Percentiles rank a stretch among this genome's conserved stretches.
Evolutionary conservation across 1,140 invertebrate genomes (phyloP).

Genomic region (Drosophila bipectinata): DNA sequence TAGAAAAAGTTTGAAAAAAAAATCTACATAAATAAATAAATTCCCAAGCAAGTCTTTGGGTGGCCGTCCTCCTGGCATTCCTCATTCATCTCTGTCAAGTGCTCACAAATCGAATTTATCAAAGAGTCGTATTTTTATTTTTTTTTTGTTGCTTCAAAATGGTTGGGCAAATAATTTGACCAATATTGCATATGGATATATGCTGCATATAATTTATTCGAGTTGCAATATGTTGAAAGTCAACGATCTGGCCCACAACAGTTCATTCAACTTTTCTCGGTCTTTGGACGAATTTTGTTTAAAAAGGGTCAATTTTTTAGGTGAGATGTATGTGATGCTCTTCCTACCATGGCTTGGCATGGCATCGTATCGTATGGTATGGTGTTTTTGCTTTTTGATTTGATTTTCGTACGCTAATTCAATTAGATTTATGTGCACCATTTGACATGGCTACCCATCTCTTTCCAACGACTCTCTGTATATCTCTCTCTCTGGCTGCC

Average conservation of each 20-base stretch:
- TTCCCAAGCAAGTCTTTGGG: too few species aligned
- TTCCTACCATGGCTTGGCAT: too few species aligned
- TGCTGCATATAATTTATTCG: slow-evolving; percentile 7
- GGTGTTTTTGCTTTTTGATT: slow-evolving; percentile 46
- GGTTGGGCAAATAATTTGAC: slow-evolving; percentile 19
- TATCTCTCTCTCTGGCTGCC: not conserved
- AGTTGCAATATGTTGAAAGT: slow-evolving; percentile 11
- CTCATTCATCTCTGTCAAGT: slow-evolving; percentile 34
- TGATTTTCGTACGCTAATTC: slow-evolving; percentile 74
- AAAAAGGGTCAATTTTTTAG: slow-evolving; percentile 64
- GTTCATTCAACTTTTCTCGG: slow-evolving; percentile 26
- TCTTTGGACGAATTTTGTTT: slow-evolving; percentile 20
- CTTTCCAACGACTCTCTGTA: too few species aligned
- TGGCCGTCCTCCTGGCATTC: not conserved
- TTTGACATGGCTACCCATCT: slow-evolving; percentile 49
- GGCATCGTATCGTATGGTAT: too few species aligned
- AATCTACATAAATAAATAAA: too few species aligned
- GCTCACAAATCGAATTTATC: slow-evolving; percentile 26
- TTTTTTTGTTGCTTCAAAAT: not conserved
- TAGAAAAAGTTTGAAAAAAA: too few species aligned
- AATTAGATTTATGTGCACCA: slow-evolving; percentile 75
- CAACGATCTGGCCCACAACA: slow-evolving; percentile 18
- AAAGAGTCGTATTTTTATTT: slow-evolving; percentile 3
- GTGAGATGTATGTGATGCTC: slow-evolving; percentile 1
- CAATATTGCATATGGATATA: slow-evolving; percentile 25